Evolutionary conservation across 1,140 invertebrate species (phyloP).

Genomic region (Cyclina sinensis): DNA sequence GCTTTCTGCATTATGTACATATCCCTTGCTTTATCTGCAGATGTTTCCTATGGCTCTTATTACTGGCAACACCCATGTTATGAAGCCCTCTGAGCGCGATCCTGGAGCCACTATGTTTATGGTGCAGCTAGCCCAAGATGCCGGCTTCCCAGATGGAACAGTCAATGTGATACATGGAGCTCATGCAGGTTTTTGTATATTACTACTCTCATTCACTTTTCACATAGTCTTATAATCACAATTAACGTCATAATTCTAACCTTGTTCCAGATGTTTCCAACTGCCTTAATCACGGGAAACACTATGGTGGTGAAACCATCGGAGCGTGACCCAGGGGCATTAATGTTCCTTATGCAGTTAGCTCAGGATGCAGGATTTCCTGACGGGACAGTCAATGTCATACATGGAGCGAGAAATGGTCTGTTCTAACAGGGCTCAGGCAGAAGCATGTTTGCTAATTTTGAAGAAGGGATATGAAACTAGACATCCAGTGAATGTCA

Average conservation of each 20-base stretch:
- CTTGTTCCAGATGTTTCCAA: constrained; percentile 93
- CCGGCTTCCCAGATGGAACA: constrained; percentile 97
- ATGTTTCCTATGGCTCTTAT: constrained; percentile 98
- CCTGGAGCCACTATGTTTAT: constrained; percentile 98
- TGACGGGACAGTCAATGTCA: constrained; percentile 97
- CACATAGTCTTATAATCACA: background rate
- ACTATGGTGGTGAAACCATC: constrained; percentile 94
- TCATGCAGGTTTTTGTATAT: constrained; percentile 87
- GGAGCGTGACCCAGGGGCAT: constrained; percentile 98
- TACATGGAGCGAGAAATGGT: constrained; percentile 96
- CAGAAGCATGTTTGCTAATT: too few species aligned
- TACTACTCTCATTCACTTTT: background rate
- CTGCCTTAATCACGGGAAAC: constrained; percentile 97
- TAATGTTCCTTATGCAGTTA: constrained; percentile 97
- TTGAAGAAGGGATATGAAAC: too few species aligned
- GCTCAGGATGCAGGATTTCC: constrained; percentile 96
- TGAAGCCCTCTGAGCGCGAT: constrained; percentile 98
- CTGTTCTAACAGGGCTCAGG: constrained; percentile 42
- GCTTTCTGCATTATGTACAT: too few species aligned
- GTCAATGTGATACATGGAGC: constrained; percentile 99
- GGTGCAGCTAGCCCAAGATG: constrained; percentile 95
- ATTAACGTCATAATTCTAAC: background rate
- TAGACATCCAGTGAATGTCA: too few species aligned
- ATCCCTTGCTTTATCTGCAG: constrained; percentile 76
- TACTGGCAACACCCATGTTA: constrained; percentile 93